Conservation (phyloP, 2,888 invertebrate genomes). For the Trichopria drosophilae region DNA sequence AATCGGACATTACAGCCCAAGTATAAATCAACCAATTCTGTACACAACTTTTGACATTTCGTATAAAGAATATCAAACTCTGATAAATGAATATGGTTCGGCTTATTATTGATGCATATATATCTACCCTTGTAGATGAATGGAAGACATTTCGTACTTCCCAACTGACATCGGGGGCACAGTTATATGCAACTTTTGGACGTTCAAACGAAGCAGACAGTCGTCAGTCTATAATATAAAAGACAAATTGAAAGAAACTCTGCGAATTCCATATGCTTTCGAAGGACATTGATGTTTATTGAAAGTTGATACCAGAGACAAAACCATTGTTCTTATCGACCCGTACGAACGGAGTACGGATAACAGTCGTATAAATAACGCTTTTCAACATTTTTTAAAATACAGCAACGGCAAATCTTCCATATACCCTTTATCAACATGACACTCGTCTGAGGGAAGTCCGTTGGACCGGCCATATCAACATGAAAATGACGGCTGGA, state of each 20-base stretch:
- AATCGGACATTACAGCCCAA: no score
- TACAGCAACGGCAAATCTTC: neutral
- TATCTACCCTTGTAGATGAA: neutral
- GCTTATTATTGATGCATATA: neutral
- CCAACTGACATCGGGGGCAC: no score
- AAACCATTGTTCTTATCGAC: no score
- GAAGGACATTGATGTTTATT: slow-evolving; percentile 5
- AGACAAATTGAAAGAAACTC: neutral
- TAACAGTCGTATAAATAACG: neutral
- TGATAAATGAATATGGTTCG: slow-evolving; percentile 1
- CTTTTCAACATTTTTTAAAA: neutral
- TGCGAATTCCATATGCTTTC: slow-evolving; percentile 8
- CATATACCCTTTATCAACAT: neutral
- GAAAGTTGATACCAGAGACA: no score
- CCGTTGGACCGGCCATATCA: slow-evolving; percentile 6
- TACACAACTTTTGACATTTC: no score
- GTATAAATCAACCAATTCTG: no score
- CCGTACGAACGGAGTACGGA: neutral
- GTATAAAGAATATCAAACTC: no score
- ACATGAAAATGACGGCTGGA: neutral
- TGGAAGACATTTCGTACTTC: slow-evolving; percentile 2
- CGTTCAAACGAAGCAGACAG: neutral
- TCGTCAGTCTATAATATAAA: neutral
- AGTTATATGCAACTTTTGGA: no score
- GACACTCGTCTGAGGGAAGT: neutral